Conservation (phyloP, 2,888 invertebrate genomes). For the Chrysotoxum bicinctum region DNA sequence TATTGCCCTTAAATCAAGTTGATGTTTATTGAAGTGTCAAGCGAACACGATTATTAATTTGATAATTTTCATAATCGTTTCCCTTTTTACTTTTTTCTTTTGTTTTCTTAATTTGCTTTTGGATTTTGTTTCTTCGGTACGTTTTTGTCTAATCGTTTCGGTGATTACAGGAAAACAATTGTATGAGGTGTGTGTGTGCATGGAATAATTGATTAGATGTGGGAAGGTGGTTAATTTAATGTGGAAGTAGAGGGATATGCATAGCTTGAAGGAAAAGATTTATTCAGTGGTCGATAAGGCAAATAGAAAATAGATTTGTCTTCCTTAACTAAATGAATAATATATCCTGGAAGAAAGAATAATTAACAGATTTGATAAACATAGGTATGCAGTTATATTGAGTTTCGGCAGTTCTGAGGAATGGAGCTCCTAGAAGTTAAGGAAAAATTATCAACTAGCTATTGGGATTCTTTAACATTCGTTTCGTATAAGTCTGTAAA, state of each 20-base stretch:
- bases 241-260: background rate
- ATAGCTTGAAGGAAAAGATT: conserved; percentile 11
- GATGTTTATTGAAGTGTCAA: conserved; percentile 32
- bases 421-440: no score
- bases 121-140: background rate
- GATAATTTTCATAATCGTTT: conserved; percentile 20
- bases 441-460: no score
- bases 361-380: background rate
- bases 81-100: background rate
- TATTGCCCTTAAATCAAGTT: conserved; percentile 34
- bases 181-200: background rate
- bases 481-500: no score
- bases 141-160: background rate
- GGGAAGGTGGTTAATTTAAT: background rate
- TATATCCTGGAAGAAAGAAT: background rate
- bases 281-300: background rate
- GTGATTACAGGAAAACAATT: conserved; percentile 24
- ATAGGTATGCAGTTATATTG: background rate
- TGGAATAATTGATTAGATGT: conserved; percentile 6
- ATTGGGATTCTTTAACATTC: no score
- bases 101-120: background rate
- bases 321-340: background rate
- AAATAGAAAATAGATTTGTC: background rate
- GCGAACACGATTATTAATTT: conserved; percentile 25
- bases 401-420: no score